phyloP scores from a whole-genome alignment of 2,797 vertebrate genomes.

The Coccyzus lansbergi region DNA sequence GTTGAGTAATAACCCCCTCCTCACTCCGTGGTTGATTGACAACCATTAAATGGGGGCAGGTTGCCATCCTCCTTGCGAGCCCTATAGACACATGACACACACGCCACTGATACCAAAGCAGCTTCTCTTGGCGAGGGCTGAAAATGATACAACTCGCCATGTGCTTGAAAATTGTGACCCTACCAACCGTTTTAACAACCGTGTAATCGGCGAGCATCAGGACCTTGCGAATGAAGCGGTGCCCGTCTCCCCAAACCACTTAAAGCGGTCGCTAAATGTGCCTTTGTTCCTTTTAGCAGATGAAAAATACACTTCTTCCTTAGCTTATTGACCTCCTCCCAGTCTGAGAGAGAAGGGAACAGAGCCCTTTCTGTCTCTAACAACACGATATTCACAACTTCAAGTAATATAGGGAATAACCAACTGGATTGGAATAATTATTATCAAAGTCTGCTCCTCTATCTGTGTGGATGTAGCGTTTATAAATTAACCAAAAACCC shows the following conservation, averaged over 20 bases:
- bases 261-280: background rate
- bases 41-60: accelerated
- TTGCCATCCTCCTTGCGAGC: background rate
- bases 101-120: accelerated
- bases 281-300: constrained; percentile 11
- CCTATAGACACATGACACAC: background rate
- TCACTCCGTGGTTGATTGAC: accelerated
- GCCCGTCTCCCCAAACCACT: background rate
- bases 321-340: background rate
- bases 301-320: background rate
- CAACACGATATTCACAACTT: background rate
- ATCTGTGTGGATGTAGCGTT: background rate
- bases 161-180: background rate
- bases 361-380: background rate
- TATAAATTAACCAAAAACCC: constrained; percentile 70
- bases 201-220: constrained; percentile 28
- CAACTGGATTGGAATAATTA: background rate
- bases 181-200: background rate
- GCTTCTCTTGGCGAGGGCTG: background rate
- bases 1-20: background rate
- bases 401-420: background rate
- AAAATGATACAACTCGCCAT: background rate
- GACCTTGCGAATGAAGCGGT: background rate
- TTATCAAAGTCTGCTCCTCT: background rate
- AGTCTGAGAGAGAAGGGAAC: background rate